These are phyloP conservation scores for Mesorhabditis belari DNA, from an alignment of 2,888 invertebrate genomes.

Conservation along the genomic window DNA sequence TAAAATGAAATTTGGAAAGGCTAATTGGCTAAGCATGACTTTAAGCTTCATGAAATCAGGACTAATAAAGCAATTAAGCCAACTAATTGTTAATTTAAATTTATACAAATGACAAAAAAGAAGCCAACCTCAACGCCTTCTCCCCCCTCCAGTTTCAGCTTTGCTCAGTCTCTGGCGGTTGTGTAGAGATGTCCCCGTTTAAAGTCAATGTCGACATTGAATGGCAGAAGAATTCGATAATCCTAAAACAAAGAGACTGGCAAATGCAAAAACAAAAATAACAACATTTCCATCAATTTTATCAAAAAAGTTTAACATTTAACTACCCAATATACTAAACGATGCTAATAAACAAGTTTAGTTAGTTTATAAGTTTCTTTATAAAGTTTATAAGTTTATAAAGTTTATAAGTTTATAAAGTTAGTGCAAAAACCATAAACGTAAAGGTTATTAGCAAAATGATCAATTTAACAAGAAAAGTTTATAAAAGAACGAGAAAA, in stretches of 20 bases:
- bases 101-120: neutral
- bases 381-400: too few species aligned
- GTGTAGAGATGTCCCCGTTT: constrained; percentile 95
- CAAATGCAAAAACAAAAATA: neutral
- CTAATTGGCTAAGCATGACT: neutral
- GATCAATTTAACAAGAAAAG: too few species aligned
- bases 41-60: neutral
- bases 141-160: constrained; percentile 66
- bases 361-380: too few species aligned
- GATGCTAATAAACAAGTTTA: too few species aligned
- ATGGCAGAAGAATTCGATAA: neutral
- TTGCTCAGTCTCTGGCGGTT: constrained; percentile 73
- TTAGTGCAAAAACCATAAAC: too few species aligned
- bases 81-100: neutral
- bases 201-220: constrained; percentile 63
- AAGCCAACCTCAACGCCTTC: constrained; percentile 62
- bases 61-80: neutral
- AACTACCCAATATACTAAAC: too few species aligned
- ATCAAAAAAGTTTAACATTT: too few species aligned
- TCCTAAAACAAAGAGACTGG: neutral
- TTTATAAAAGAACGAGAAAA: too few species aligned
- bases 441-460: too few species aligned
- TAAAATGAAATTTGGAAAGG: neutral
- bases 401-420: too few species aligned
- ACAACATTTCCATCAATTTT: neutral